Evolutionary conservation across 2,888 invertebrate species (phyloP).

Genomic region (Mylabris sibirica): DNA sequence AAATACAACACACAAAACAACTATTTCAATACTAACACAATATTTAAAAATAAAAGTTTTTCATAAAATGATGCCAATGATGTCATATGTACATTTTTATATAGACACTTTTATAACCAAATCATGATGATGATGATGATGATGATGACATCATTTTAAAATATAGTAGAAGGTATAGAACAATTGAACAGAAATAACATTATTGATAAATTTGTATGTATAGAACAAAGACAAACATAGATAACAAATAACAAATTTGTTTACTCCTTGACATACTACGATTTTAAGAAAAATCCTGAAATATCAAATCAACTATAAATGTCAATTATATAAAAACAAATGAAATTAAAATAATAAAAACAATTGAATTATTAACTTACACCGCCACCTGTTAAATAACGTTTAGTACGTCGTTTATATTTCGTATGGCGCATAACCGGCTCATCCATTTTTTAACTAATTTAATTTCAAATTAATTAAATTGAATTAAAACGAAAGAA

Average conservation of each 20-base stretch:
- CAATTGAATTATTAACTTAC: slow-evolving; percentile 23
- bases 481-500: not conserved
- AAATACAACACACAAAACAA: slow-evolving; percentile 25
- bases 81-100: no score
- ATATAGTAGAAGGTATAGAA: no score
- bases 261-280: no score
- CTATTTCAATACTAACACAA: slow-evolving; percentile 33
- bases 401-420: slow-evolving; percentile 21
- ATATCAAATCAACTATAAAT: not conserved
- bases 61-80: not conserved
- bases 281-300: not conserved
- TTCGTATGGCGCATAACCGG: not conserved
- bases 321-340: not conserved
- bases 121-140: not conserved
- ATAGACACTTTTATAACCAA: not conserved
- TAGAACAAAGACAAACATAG: not conserved
- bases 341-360: not conserved
- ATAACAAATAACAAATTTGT: no score
- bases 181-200: not conserved
- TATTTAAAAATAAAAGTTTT: not conserved
- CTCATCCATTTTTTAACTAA: slow-evolving; percentile 11
- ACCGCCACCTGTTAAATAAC: slow-evolving; percentile 28
- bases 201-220: not conserved
- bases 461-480: not conserved
- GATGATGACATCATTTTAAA: slow-evolving; percentile 3